phyloP scores from a whole-genome alignment of 2,797 vertebrate species.

The Sardinella longiceps region DNA sequence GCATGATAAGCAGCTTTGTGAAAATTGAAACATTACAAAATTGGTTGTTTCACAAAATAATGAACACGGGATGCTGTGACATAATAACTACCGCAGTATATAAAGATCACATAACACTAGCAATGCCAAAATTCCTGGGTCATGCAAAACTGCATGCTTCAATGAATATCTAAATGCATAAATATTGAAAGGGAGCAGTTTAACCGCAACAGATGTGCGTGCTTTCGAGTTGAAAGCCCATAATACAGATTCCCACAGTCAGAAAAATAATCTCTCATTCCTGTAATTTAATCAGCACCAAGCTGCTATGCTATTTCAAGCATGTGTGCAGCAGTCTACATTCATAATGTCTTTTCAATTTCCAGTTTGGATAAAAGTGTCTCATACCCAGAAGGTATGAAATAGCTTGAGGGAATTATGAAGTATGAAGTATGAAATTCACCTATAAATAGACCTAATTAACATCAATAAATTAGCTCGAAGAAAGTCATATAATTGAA shows the following conservation, averaged over 20 bases:
- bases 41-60: too few species aligned
- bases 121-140: not conserved
- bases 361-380: not conserved
- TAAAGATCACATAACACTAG: not conserved
- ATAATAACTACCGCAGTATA: not conserved
- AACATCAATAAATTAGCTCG: constrained; percentile 10
- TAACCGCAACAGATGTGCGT: not conserved
- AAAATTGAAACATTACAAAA: not conserved
- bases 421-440: not conserved
- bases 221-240: not conserved
- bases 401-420: constrained; percentile 32
- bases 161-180: not conserved
- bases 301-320: constrained; percentile 10
- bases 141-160: not conserved
- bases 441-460: not conserved
- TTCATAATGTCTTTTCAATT: not conserved
- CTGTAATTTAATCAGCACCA: not conserved
- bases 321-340: not conserved
- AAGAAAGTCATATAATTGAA: not conserved
- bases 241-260: not conserved
- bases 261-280: not conserved
- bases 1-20: not conserved
- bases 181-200: too few species aligned
- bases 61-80: not conserved
- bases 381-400: not conserved